These are phyloP conservation scores for Polyergus mexicanus DNA, from an alignment of 1,140 invertebrate species.

Conservation along the genomic window DNA sequence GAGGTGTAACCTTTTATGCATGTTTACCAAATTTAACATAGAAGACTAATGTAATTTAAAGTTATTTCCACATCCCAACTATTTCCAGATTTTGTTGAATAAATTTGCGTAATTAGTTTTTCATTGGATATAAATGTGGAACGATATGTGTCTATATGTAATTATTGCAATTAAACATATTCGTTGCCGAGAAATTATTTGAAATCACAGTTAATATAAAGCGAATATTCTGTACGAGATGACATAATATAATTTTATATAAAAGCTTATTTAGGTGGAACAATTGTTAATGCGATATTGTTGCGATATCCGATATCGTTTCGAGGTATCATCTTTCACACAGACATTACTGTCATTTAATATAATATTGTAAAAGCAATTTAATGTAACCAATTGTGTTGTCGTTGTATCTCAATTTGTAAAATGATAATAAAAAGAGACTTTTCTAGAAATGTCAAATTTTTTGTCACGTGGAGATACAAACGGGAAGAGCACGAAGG, in stretches of 20 bases:
- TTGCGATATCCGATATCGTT: slow-evolving; percentile 19
- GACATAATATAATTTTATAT: slow-evolving; percentile 38
- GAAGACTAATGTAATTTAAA: neutral
- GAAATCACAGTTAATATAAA: slow-evolving; percentile 24
- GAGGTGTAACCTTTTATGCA: no score
- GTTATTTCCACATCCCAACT: slow-evolving; percentile 2
- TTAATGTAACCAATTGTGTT: slow-evolving; percentile 12
- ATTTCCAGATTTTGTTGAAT: slow-evolving; percentile 41
- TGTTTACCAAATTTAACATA: slow-evolving; percentile 5
- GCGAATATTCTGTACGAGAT: neutral
- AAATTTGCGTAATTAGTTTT: slow-evolving; percentile 50
- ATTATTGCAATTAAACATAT: slow-evolving; percentile 43
- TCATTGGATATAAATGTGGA: neutral
- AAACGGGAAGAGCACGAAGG: neutral
- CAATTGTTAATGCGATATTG: slow-evolving; percentile 38
- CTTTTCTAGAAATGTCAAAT: slow-evolving; percentile 17
- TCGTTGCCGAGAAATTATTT: slow-evolving; percentile 36
- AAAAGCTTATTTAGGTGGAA: slow-evolving; percentile 49
- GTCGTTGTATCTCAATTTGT: slow-evolving; percentile 32
- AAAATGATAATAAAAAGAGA: slow-evolving; percentile 28
- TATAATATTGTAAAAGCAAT: neutral
- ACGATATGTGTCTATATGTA: neutral
- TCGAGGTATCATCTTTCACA: slow-evolving; percentile 32
- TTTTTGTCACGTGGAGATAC: neutral
- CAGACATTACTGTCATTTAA: slow-evolving; percentile 14